Percentiles rank a stretch among this genome's conserved stretches.
phyloP scores from a whole-genome alignment of 2,797 vertebrate genomes.

The Nasua narica region DNA sequence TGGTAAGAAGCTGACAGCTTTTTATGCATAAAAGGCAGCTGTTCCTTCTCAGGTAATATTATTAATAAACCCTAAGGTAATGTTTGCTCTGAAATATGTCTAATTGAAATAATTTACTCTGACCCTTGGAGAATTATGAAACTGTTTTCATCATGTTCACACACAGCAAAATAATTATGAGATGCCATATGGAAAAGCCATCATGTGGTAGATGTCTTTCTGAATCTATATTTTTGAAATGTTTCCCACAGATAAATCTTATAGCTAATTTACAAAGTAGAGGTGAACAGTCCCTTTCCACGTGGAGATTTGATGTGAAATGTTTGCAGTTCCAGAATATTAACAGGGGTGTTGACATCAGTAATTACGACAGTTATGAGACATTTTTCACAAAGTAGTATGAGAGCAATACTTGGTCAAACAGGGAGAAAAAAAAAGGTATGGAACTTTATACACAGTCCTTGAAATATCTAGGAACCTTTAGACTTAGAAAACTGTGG shows the following conservation, averaged over 20 bases:
- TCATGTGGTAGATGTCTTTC: constrained; percentile 87
- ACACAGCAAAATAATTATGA: constrained; percentile 89
- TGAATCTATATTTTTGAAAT: constrained; percentile 86
- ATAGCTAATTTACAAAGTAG: constrained; percentile 84
- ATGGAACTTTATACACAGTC: constrained; percentile 6
- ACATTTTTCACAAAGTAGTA: constrained; percentile 76
- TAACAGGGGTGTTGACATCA: constrained; percentile 80
- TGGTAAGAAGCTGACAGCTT: constrained; percentile 86
- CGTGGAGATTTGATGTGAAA: constrained; percentile 80
- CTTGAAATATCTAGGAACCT: not conserved
- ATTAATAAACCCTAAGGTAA: constrained; percentile 92
- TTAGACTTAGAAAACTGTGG: constrained; percentile 21
- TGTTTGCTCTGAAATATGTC: constrained; percentile 89
- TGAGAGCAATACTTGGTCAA: constrained; percentile 61
- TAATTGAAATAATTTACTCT: constrained; percentile 93
- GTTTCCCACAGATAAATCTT: constrained; percentile 87
- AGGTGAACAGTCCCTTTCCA: constrained; percentile 82
- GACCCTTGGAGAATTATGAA: constrained; percentile 90
- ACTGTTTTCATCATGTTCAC: constrained; percentile 88
- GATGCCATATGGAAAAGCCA: constrained; percentile 91
- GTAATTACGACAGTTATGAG: constrained; percentile 79
- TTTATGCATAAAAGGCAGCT: constrained; percentile 92
- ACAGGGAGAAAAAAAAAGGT: not conserved
- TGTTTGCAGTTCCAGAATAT: constrained; percentile 81
- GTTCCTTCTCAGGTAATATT: constrained; percentile 97